Conservation (phyloP, 2,113 vertebrate genomes). For the Hippolais icterina region DNA sequence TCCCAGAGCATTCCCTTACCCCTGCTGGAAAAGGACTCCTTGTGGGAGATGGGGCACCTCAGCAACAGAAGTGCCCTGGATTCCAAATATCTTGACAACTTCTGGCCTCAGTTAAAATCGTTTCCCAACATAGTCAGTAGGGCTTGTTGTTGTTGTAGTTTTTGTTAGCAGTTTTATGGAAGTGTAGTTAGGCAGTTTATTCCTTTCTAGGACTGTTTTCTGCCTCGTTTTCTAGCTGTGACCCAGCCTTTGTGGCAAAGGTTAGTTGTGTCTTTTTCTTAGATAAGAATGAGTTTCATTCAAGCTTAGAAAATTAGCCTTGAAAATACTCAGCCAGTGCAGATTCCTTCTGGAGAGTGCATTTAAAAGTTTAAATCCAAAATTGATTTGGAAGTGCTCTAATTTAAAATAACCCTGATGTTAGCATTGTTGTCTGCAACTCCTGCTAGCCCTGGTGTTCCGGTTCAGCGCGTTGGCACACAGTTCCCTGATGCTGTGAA, state of each 20-base stretch:
- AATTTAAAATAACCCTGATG: conserved; percentile 78
- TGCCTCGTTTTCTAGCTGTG: not conserved
- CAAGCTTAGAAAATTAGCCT: conserved; percentile 60
- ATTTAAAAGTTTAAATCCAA: conserved; percentile 82
- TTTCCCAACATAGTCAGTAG: not conserved
- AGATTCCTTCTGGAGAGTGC: conserved; percentile 68
- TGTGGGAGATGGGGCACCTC: not conserved
- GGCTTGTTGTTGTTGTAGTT: not conserved
- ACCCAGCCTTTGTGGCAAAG: conserved; percentile 8
- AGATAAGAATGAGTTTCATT: conserved; percentile 21
- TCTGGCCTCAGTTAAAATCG: not conserved
- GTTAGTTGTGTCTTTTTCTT: conserved; percentile 22
- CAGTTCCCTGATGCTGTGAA: conserved; percentile 79
- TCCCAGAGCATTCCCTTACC: not conserved
- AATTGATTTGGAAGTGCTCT: conserved; percentile 82
- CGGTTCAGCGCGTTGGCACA: conserved; percentile 75
- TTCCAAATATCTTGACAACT: not conserved
- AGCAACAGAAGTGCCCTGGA: not conserved
- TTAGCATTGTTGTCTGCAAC: conserved; percentile 71
- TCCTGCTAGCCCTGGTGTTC: conserved; percentile 75
- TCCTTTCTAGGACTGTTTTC: not conserved
- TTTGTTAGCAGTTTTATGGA: not conserved
- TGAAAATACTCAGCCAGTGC: conserved; percentile 53
- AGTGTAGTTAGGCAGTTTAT: not conserved
- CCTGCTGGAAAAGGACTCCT: not conserved